These are phyloP conservation scores for Carassius auratus DNA, from an alignment of 2,113 vertebrate genomes.

Conservation along the genomic window DNA sequence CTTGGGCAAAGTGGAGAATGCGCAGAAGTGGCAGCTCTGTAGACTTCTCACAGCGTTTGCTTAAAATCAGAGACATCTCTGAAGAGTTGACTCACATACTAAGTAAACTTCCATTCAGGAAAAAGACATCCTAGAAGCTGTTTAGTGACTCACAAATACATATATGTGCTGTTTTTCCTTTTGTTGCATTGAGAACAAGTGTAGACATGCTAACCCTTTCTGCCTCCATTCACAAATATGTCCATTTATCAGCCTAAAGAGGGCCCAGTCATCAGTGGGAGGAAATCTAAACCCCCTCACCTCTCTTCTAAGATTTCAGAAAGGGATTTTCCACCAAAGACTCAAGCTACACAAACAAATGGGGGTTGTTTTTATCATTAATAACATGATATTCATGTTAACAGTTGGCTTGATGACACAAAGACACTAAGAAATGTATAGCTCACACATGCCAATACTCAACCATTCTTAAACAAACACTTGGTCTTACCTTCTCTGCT, in stretches of 20 bases:
- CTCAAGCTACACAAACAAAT: slow-evolving; percentile 25
- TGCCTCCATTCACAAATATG: slow-evolving; percentile 40
- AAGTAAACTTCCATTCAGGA: slow-evolving; percentile 44
- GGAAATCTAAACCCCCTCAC: slow-evolving; percentile 32
- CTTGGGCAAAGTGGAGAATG: slow-evolving; percentile 13
- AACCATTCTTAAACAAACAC: neutral
- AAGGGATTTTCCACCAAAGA: slow-evolving; percentile 48
- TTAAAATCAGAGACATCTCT: slow-evolving; percentile 33
- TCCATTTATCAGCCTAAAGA: slow-evolving; percentile 29
- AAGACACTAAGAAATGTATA: neutral
- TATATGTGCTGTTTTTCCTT: slow-evolving; percentile 19
- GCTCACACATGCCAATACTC: neutral
- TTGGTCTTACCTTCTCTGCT: slow-evolving; percentile 75
- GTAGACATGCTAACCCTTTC: slow-evolving; percentile 33
- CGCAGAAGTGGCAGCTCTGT: slow-evolving; percentile 24
- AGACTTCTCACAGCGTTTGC: slow-evolving; percentile 1
- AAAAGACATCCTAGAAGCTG: slow-evolving; percentile 27
- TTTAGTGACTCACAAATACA: slow-evolving; percentile 42
- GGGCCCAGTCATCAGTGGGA: slow-evolving; percentile 36
- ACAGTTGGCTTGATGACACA: slow-evolving; percentile 22
- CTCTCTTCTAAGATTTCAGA: slow-evolving; percentile 20
- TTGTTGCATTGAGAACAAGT: slow-evolving; percentile 15
- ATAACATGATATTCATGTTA: slow-evolving; percentile 34
- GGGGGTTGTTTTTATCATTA: slow-evolving; percentile 30
- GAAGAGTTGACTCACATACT: slow-evolving; percentile 18